Evolutionary conservation across 2,797 vertebrate species (phyloP).

Genomic region (Remorina albescens): DNA sequence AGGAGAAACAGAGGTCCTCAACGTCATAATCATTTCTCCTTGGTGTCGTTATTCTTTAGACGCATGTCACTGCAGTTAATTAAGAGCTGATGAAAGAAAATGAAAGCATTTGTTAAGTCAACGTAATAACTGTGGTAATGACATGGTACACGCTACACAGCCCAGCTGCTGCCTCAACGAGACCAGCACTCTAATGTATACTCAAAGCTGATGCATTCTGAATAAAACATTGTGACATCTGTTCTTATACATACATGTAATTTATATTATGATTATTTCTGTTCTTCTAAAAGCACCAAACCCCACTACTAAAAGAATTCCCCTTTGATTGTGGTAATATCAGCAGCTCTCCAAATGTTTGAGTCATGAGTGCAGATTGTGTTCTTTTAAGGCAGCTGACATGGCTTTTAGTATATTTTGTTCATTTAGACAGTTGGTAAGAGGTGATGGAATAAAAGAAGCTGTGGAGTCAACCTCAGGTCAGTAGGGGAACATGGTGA

Average conservation of each 20-base stretch:
- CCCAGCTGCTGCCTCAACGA: slow-evolving; percentile 1
- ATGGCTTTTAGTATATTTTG: slow-evolving; percentile 58
- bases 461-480: slow-evolving; percentile 56
- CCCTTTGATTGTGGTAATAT: neutral
- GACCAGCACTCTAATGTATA: neutral
- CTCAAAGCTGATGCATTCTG: slow-evolving; percentile 1
- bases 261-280: too few species aligned
- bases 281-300: neutral
- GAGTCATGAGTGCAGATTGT: slow-evolving; percentile 5
- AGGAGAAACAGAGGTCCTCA: neutral
- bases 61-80: slow-evolving; percentile 27
- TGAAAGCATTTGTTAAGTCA: slow-evolving; percentile 45
- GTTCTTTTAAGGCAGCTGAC: slow-evolving; percentile 19
- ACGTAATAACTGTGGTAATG: slow-evolving; percentile 13
- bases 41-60: neutral
- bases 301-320: neutral
- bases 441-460: slow-evolving; percentile 45
- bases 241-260: neutral
- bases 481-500: slow-evolving; percentile 40
- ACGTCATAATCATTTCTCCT: slow-evolving; percentile 2
- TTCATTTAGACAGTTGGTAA: slow-evolving; percentile 50
- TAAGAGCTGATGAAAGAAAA: slow-evolving; percentile 62
- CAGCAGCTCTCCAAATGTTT: neutral
- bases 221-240: slow-evolving; percentile 33
- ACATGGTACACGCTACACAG: neutral